phyloP scores from a whole-genome alignment of 2,113 vertebrate species.

The Spilogale gracilis region DNA sequence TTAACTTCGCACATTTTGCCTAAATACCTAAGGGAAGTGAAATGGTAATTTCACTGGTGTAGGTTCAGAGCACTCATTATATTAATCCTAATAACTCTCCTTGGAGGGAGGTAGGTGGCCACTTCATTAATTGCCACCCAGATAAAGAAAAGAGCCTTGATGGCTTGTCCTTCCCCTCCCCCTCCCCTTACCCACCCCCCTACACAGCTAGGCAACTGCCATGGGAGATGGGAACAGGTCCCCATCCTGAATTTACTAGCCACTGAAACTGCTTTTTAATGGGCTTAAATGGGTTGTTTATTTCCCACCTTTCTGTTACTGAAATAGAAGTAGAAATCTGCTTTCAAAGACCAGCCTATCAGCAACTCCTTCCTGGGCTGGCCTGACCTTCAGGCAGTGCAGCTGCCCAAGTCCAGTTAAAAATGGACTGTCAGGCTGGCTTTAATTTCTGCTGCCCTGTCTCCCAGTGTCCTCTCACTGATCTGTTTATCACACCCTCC shows the following conservation, averaged over 20 bases:
- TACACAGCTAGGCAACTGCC: not conserved
- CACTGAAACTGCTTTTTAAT: conserved; percentile 19
- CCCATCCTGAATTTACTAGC: not conserved
- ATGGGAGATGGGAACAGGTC: not conserved
- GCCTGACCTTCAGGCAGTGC: conserved; percentile 73
- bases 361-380: not conserved
- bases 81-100: not conserved
- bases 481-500: conserved; percentile 62
- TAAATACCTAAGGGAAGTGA: conserved; percentile 33
- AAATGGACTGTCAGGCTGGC: conserved; percentile 72
- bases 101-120: not conserved
- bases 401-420: conserved; percentile 70
- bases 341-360: conserved; percentile 48
- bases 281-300: conserved; percentile 34
- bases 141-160: not conserved
- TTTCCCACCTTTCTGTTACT: conserved; percentile 65
- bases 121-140: not conserved
- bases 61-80: not conserved
- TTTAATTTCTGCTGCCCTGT: conserved; percentile 64
- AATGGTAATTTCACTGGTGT: not conserved
- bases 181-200: too few relatives aligned
- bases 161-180: not conserved
- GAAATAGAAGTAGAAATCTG: conserved; percentile 70
- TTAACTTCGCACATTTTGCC: not conserved
- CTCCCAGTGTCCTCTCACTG: conserved; percentile 54